Percentiles rank a stretch among this genome's conserved stretches.
These are phyloP conservation scores for Mechanitis messenoides DNA, from an alignment of 2,888 invertebrate species.

Conservation along the genomic window DNA sequence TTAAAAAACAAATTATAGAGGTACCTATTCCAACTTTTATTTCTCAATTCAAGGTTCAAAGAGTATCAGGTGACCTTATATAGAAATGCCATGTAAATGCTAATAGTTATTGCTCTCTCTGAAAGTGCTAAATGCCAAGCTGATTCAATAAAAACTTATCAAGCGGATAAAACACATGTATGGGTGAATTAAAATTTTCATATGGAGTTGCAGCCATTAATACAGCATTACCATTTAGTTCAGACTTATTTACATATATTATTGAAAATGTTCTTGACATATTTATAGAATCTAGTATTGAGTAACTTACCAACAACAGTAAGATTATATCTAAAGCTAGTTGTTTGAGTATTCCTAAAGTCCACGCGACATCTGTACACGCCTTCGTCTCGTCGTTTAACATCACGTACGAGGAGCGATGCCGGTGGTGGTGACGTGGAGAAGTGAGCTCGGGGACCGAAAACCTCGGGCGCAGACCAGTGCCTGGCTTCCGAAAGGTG, in stretches of 20 bases:
- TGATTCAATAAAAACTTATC: neutral
- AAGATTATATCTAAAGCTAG: slow-evolving; percentile 92
- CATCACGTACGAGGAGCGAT: slow-evolving; percentile 84
- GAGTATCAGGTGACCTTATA: slow-evolving; percentile 42
- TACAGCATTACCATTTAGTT: no score
- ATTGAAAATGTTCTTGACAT: neutral
- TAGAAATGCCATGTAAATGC: slow-evolving; percentile 69
- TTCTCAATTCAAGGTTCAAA: slow-evolving; percentile 12
- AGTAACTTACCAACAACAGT: slow-evolving; percentile 88
- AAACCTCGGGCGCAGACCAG: slow-evolving; percentile 90
- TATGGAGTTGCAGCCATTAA: no score
- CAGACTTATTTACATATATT: no score
- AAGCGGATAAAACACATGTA: neutral
- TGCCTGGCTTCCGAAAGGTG: slow-evolving; percentile 86
- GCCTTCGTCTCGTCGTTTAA: slow-evolving; percentile 91
- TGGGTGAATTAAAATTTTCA: no score
- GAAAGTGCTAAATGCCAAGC: slow-evolving; percentile 38
- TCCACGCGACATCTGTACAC: slow-evolving; percentile 93
- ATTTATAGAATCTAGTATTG: neutral
- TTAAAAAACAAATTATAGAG: neutral
- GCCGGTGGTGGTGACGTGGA: slow-evolving; percentile 86
- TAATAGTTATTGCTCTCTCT: slow-evolving; percentile 60
- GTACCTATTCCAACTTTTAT: neutral
- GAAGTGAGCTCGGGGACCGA: slow-evolving; percentile 91
- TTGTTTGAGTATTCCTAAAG: slow-evolving; percentile 92